Evolutionary conservation across 2,797 vertebrate genomes (phyloP), one percentile per base, ranked within the genome.

Genomic region (Sebastes wilsoni): DNA sequence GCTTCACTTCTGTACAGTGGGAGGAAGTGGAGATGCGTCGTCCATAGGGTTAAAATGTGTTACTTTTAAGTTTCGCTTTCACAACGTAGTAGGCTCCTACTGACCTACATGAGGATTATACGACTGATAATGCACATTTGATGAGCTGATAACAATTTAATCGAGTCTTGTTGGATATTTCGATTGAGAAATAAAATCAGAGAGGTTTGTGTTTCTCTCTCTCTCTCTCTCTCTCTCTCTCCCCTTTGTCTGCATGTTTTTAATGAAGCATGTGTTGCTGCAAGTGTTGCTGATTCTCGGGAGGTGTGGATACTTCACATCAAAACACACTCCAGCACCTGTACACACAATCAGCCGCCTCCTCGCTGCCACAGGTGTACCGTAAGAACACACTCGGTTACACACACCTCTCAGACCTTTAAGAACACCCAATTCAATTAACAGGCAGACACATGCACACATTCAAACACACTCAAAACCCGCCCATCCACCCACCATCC

Each of bases 341-440:
- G 65, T 58, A 83, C 75, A 87, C 82, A 83, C 81, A 84, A 84
- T 84, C 72, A 79, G 38, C 38, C 30, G 34, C 72, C 67, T 71
- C 52, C 71, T 60, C 64, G 42, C 66, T 87, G 90, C 71, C 92
- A 84, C 90, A 92, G 88, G 87, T 93, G 90, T 78, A 58, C 65
- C 18, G 28, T 13, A 11, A 6, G 49, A 87, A 66, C 55, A 16
- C 78, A 9, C 79, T 65, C 34, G 34, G 70, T 83, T 89, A 85
- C 67, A 75, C 81, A 88, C 92, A 91, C 91, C 91, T 89, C 89
- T 91, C 80, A 89, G 58, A 62, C 80, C 78, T 85, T 83, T 84
- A 78, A 90, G 56, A 78, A 86, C 83, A 79, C 36, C 22, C 81
- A 20, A 65, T 90, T 89, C 88, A 91, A 93, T 93, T 86, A 91